These are phyloP conservation scores for Cryptotermes secundus DNA, from an alignment of 1,140 invertebrate species.

Conservation along the genomic window DNA sequence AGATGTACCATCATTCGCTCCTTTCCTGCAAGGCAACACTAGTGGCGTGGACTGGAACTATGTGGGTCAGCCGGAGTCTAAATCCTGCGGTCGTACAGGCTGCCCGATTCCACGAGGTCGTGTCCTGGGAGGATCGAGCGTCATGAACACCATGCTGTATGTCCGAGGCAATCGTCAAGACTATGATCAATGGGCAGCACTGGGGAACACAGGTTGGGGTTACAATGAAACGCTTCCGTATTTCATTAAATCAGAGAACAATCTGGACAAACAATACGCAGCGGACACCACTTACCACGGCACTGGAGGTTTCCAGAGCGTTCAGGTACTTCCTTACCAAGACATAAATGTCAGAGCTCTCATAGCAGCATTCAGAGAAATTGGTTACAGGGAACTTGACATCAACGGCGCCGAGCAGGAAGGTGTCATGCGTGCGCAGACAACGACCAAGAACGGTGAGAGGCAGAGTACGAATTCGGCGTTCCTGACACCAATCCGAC, in stretches of 20 bases:
- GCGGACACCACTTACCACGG: slow-evolving; percentile 23
- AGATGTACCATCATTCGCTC: slow-evolving; percentile 34
- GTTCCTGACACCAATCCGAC: slow-evolving; percentile 68
- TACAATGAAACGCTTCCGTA: slow-evolving; percentile 56
- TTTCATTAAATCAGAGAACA: slow-evolving; percentile 50
- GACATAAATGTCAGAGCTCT: slow-evolving; percentile 30
- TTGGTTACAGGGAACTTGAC: slow-evolving; percentile 27
- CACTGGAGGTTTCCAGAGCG: slow-evolving; percentile 23
- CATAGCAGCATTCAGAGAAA: slow-evolving; percentile 29
- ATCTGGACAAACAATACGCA: slow-evolving; percentile 32
- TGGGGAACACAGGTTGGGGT: slow-evolving; percentile 56
- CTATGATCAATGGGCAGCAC: slow-evolving; percentile 42
- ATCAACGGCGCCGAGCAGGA: slow-evolving; percentile 46
- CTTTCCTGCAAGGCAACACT: slow-evolving; percentile 36
- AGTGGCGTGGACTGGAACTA: slow-evolving; percentile 41
- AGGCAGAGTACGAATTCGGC: slow-evolving; percentile 70
- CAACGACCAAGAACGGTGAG: slow-evolving; percentile 59
- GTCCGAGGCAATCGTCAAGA: slow-evolving; percentile 40
- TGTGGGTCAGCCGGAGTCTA: slow-evolving; percentile 35
- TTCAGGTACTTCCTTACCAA: slow-evolving; percentile 30
- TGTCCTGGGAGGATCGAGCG: slow-evolving; percentile 52
- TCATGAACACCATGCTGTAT: slow-evolving; percentile 61
- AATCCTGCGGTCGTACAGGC: slow-evolving; percentile 21
- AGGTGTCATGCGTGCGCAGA: slow-evolving; percentile 59
- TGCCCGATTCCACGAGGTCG: slow-evolving; percentile 49